Evolutionary conservation across 2,888 invertebrate genomes (phyloP), one percentile per base, ranked within the genome.

Genomic region (Automeris io): DNA sequence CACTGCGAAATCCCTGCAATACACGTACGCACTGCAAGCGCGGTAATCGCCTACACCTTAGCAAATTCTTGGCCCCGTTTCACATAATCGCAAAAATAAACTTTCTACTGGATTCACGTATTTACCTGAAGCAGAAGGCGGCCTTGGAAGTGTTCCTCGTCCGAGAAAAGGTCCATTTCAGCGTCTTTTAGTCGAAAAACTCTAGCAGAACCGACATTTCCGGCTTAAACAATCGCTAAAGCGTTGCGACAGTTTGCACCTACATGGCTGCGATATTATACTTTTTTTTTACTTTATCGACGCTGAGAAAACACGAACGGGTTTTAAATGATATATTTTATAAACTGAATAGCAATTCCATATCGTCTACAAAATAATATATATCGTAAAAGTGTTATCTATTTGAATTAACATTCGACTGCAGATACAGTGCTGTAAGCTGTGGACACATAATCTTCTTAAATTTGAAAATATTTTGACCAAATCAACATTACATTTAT

Each of bases 71-170:
- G n/a, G n/a, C n/a, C n/a, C n/a, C n/a, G n/a, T n/a, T n/a, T n/a
- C n/a, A n/a, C n/a, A n/a, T n/a, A n/a, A n/a, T n/a, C n/a, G n/a
- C n/a, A n/a, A n/a, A n/a, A n/a, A n/a, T n/a, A n/a, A n/a, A n/a
- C n/a, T n/a, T n/a, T n/a, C n/a, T n/a, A n/a, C n/a, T n/a, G n/a
- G n/a, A n/a, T n/a, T n/a, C n/a, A n/a, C n/a, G n/a, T n/a, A n/a
- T 39, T 36, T 70, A 91, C 92, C 88, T 94, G 94, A 56, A 94
- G 94, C 40, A 94, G 74, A 34, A 94, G 78, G 35, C 93, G 90
- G 4, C 94, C 94, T 45, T 92, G 92, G 67, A 93, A 94, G 69
- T 93, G 90, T 61, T 93, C 93, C 56, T 93, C 93, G 57, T 93
- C 92, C 8, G 92, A 91, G n/a, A 91, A 91, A 40, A 91, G 88